A percentile compares a stretch with the other conserved stretches of the same genome.
Conservation (phyloP, 2,888 invertebrate species). For the Hetaerina titia region DNA sequence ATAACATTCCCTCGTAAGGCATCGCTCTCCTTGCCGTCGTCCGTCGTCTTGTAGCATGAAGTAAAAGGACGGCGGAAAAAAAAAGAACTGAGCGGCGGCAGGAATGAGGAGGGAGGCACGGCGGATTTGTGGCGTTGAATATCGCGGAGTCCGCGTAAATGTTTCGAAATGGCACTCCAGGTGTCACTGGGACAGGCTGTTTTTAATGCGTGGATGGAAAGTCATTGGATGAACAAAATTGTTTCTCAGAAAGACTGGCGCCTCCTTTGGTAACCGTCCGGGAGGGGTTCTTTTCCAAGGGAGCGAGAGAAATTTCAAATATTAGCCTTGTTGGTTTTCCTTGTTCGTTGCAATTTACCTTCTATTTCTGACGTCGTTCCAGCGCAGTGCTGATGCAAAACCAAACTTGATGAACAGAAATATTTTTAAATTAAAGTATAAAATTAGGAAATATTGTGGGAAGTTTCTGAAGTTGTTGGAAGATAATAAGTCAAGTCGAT, state of each 20-base stretch:
- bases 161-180: not conserved
- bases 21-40: not conserved
- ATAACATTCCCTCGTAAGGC: constrained; percentile 14
- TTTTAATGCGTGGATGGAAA: not conserved
- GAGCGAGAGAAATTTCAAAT: not conserved
- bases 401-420: not conserved
- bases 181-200: constrained; percentile 6
- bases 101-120: not conserved
- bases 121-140: not conserved
- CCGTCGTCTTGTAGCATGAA: not conserved
- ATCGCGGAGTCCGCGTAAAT: not conserved
- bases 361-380: not conserved
- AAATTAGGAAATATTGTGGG: not conserved
- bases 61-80: not conserved
- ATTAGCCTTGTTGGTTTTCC: not conserved
- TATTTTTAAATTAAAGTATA: not conserved
- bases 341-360: not conserved
- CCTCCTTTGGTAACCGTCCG: not conserved
- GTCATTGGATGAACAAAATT: not conserved
- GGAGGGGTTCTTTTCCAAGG: not conserved
- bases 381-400: not conserved
- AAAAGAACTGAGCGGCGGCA: not conserved
- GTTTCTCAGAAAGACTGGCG: not conserved
- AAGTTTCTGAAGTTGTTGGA: not conserved
- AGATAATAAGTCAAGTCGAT: not conserved